Evolutionary conservation across 2,888 invertebrate genomes (phyloP), one percentile per base, ranked within the genome.

Genomic region (Drepana falcataria): DNA sequence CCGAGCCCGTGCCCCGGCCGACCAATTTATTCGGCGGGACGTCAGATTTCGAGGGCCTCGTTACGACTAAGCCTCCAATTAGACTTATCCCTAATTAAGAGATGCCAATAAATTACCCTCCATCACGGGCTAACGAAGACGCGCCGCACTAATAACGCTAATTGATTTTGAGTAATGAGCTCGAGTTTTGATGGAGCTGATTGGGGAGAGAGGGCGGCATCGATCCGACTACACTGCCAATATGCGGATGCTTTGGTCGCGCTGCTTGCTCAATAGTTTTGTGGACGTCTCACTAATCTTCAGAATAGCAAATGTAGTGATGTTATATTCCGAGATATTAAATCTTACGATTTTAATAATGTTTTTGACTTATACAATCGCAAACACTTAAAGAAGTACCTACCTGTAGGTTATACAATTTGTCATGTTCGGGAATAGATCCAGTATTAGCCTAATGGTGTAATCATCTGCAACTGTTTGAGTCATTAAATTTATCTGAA

Each of bases 11-110:
- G 71, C 68, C 73, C 76, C 79, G 78, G 73, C 78, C 85, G 78
- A 82, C 88, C 90, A 89, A 90, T 90, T 90, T 89, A 86, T 88
- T 87, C 84, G 83, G 74, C 85, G 86, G 88, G 84, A 88, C 90
- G 90, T 90, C 91, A 91, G 90, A 90, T 91, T 90, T 91, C 86
- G 87, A 91, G 91, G 83, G 91, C 84, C 91, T 91, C 91, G 91
- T 91, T 91, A 91, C 90, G 84, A 87, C 90, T 91, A 91, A 91
- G 91, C 91, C 91, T 87, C 91, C 91, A 91, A 91, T 91, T 91
- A 91, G 91, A 91, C 91, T 91, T 91, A 91, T 91, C 91, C 91
- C 91, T 91, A 91, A 91, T 91, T 91, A 91, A 91, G 91, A 91
- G 91, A 91, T 91, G 91, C 91, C 91, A 90, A 91, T 91, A 91